Conservation (phyloP, 2,888 invertebrate genomes). For the Phyllotreta striolata region DNA sequence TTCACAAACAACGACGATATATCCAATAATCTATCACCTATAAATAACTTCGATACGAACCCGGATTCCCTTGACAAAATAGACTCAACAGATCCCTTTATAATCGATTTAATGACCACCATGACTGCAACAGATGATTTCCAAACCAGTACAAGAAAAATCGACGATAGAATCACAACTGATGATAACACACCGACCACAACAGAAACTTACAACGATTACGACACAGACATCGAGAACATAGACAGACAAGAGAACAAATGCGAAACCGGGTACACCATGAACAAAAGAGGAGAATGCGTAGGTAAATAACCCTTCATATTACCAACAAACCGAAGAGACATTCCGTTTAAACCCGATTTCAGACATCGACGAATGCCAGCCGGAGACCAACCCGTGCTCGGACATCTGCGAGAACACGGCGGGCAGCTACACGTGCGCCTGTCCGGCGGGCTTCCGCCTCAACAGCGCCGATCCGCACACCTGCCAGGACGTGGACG, state of each 20-base stretch:
- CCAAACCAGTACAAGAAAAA: slow-evolving; percentile 9
- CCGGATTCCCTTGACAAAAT: not conserved
- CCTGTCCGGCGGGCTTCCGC: slow-evolving; percentile 64
- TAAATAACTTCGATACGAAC: not conserved
- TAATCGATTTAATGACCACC: not conserved
- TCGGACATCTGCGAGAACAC: slow-evolving; percentile 65
- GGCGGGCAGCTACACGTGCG: slow-evolving; percentile 66
- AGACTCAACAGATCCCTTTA: too few relatives aligned
- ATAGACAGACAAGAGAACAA: slow-evolving; percentile 27
- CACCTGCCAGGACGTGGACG: slow-evolving; percentile 58
- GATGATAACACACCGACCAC: slow-evolving; percentile 2
- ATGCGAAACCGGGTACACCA: slow-evolving; percentile 57
- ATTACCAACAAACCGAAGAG: not conserved
- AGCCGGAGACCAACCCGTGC: slow-evolving; percentile 59
- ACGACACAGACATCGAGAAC: slow-evolving; percentile 34
- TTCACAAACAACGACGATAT: not conserved
- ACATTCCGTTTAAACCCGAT: not conserved
- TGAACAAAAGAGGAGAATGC: slow-evolving; percentile 62
- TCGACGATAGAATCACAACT: not conserved
- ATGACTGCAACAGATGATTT: not conserved
- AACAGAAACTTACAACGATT: slow-evolving; percentile 24
- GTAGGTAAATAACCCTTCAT: slow-evolving; percentile 52
- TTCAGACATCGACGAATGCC: slow-evolving; percentile 60
- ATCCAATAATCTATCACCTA: slow-evolving; percentile 9
- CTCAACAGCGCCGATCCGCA: slow-evolving; percentile 52